Conservation (phyloP, 1,140 invertebrate genomes). For the Pemphigus obesinymphae region DNA sequence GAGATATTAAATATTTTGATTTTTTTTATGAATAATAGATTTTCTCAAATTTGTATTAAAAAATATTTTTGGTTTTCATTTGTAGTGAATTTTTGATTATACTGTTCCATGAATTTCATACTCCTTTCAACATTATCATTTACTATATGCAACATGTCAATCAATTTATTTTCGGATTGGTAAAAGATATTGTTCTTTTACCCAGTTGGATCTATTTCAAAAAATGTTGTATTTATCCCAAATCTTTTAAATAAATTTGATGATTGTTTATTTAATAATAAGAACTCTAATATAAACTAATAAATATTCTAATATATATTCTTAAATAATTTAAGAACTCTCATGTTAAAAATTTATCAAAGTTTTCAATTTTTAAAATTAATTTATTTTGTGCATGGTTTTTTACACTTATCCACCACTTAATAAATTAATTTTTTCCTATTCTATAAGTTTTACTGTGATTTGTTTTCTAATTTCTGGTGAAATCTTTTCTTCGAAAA, state of each 20-base stretch:
- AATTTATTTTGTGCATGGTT: background rate
- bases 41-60: background rate
- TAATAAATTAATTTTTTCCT: too few species aligned
- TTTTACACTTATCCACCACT: too few species aligned
- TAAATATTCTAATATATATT: too few species aligned
- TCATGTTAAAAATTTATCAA: background rate
- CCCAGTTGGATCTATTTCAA: background rate
- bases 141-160: background rate
- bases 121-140: constrained; percentile 45
- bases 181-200: background rate
- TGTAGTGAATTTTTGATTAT: background rate
- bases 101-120: constrained; percentile 47
- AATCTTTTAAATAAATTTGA: background rate
- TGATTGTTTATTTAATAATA: background rate
- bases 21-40: too few species aligned
- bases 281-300: too few species aligned
- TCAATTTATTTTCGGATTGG: background rate
- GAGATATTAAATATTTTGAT: too few species aligned
- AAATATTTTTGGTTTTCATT: constrained; percentile 20
- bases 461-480: background rate
- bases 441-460: too few species aligned
- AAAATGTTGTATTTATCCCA: background rate
- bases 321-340: background rate
- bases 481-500: constrained; percentile 46
- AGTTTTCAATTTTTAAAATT: background rate